Conservation (phyloP, 2,797 vertebrate genomes). For the Sebastes matsubarae region DNA sequence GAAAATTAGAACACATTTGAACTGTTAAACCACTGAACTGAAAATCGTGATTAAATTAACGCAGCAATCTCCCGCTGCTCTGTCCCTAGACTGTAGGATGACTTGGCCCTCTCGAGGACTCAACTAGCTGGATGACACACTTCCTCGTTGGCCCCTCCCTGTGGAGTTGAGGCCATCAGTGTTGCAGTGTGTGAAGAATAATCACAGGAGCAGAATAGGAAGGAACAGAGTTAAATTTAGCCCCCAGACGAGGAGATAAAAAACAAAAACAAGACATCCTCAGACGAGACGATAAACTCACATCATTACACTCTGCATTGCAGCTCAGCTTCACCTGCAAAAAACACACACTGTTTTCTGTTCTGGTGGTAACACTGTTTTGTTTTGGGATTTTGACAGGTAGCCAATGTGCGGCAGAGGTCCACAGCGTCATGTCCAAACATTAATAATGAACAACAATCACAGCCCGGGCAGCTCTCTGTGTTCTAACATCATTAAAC, state of each 20-base stretch:
- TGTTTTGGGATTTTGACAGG: conserved; percentile 23
- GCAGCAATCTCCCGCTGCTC: conserved; percentile 10
- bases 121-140: conserved; percentile 60
- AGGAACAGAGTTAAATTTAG: conserved; percentile 64
- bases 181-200: conserved; percentile 69
- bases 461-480: conserved; percentile 17
- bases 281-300: conserved; percentile 38
- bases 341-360: not conserved
- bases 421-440: conserved; percentile 33
- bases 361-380: not conserved
- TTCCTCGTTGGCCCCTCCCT: conserved; percentile 55
- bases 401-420: conserved; percentile 1
- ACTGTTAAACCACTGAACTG: not conserved
- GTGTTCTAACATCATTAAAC: conserved; percentile 49
- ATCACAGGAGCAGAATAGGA: conserved; percentile 64
- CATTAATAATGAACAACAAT: conserved; percentile 29
- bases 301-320: conserved; percentile 51
- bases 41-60: conserved; percentile 11
- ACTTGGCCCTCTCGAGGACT: conserved; percentile 43
- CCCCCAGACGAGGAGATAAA: conserved; percentile 37
- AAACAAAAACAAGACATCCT: conserved; percentile 20
- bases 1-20: not conserved
- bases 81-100: conserved; percentile 34
- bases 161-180: conserved; percentile 61
- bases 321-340: conserved; percentile 38